Evolutionary conservation across 2,113 vertebrate genomes (phyloP).

Genomic region (Marmota monax): DNA sequence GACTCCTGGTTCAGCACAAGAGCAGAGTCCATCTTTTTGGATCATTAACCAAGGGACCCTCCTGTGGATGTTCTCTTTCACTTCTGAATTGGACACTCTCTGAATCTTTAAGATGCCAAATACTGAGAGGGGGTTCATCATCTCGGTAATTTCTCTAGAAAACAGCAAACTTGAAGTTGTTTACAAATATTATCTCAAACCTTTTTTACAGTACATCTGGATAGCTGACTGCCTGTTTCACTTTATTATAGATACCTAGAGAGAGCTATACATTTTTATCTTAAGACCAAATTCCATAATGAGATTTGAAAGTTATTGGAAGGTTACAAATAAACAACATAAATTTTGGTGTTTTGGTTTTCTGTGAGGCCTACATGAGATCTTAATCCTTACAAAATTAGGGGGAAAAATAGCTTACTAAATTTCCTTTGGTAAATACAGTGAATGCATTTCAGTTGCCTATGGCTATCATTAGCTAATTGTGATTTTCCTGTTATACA

Average conservation of each 20-base stretch:
- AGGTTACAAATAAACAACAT: constrained; percentile 41
- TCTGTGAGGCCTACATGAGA: neutral
- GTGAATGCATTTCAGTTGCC: neutral
- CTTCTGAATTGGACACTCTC: neutral
- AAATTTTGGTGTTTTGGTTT: neutral
- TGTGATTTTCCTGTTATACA: neutral
- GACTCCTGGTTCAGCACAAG: neutral
- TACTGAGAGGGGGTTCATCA: neutral
- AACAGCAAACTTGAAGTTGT: neutral
- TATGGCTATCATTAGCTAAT: neutral
- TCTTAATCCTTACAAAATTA: constrained; percentile 35
- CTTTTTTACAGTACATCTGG: neutral
- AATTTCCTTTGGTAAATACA: neutral
- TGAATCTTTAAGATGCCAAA: neutral
- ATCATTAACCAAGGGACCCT: neutral
- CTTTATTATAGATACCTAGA: neutral
- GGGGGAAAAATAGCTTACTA: neutral
- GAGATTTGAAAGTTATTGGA: neutral
- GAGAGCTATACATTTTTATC: constrained; percentile 13
- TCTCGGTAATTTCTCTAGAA: constrained; percentile 23
- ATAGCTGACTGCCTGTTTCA: neutral
- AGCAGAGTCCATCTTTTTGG: neutral
- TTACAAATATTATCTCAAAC: neutral
- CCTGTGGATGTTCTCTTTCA: neutral
- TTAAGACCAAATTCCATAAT: neutral